Evolutionary conservation across 2,888 invertebrate species (phyloP).

Genomic region (Argyresthia goedartella): DNA sequence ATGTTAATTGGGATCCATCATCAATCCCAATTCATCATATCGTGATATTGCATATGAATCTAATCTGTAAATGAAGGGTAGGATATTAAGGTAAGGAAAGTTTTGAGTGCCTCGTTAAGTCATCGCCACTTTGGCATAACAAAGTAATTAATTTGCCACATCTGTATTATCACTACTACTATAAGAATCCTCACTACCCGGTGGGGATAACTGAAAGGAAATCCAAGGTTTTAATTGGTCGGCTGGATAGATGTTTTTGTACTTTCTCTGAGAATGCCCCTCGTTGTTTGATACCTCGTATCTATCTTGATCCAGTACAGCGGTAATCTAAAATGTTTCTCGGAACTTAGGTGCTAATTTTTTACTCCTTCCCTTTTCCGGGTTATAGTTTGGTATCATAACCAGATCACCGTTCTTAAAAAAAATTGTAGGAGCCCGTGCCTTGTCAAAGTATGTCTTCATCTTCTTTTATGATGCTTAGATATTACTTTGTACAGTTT

Average conservation of each 20-base stretch:
- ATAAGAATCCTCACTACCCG: background rate
- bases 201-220: background rate
- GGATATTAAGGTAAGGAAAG: background rate
- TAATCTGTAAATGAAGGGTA: background rate
- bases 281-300: conserved; percentile 13
- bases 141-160: background rate
- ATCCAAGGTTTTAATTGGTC: conserved; percentile 4
- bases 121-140: background rate
- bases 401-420: background rate
- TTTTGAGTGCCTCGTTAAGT: no score
- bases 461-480: conserved; percentile 2
- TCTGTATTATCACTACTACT: no score
- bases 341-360: background rate
- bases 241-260: conserved; percentile 2
- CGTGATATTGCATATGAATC: background rate
- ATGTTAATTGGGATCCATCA: no score
- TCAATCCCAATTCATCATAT: no score
- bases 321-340: conserved; percentile 10
- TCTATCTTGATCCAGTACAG: conserved; percentile 12
- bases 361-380: conserved; percentile 1
- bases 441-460: conserved; percentile 8
- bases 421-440: conserved; percentile 3
- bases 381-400: conserved; percentile 1
- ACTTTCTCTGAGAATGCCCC: conserved; percentile 2
- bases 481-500: conserved; percentile 3